phyloP scores from a whole-genome alignment of 1,140 invertebrate genomes.

The Pygmarrhopalites habei region DNA sequence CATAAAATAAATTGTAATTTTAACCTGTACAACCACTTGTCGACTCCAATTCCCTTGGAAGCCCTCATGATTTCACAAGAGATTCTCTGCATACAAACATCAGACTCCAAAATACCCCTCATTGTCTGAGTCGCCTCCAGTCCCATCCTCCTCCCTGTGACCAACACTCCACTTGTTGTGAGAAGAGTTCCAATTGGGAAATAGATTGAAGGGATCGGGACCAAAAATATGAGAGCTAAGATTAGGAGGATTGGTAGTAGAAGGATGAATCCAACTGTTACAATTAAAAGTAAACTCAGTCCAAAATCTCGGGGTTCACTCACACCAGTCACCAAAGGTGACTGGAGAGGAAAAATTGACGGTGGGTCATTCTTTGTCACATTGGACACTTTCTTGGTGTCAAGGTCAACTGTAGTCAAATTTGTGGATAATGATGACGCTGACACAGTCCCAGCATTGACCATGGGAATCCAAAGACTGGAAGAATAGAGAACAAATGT shows the following conservation, averaged over 20 bases:
- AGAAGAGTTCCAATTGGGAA: background rate
- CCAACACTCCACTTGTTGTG: background rate
- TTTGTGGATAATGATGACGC: no score
- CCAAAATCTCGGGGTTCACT: constrained; percentile 2
- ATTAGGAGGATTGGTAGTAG: background rate
- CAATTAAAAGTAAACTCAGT: background rate
- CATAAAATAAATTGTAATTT: background rate
- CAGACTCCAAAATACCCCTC: background rate
- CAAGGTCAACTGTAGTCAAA: no score
- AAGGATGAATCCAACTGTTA: background rate
- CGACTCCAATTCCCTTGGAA: background rate
- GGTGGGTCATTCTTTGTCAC: no score
- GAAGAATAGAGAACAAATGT: no score
- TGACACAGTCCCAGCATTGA: no score
- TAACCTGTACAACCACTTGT: background rate
- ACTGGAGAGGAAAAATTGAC: no score
- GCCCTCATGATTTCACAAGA: constrained; percentile 5
- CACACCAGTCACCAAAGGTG: background rate
- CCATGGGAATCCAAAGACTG: no score
- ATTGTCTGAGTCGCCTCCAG: background rate
- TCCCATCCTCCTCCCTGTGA: background rate
- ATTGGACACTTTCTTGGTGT: no score
- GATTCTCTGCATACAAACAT: background rate
- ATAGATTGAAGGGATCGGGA: background rate
- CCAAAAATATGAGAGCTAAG: background rate